A percentile compares a stretch with the other conserved stretches of the same genome.
These are phyloP conservation scores for Patagioenas fasciata DNA, from an alignment of 2,113 vertebrate genomes.

Conservation along the genomic window DNA sequence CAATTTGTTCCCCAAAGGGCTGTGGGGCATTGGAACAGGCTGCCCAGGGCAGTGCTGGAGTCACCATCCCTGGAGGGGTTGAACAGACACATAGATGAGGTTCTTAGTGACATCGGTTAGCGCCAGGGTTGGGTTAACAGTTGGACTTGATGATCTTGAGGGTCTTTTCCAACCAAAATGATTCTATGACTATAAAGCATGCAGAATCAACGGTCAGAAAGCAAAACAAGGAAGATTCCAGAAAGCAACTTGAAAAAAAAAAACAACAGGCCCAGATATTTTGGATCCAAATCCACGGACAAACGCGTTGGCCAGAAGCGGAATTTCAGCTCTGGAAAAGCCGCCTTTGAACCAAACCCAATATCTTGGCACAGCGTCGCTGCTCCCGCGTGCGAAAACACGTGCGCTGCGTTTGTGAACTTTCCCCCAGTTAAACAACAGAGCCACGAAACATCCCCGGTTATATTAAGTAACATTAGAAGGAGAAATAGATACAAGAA, in stretches of 20 bases:
- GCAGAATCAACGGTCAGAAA: neutral
- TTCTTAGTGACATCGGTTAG: no score
- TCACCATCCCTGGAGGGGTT: no score
- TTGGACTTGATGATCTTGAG: no score
- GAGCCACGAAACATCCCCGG: accelerated
- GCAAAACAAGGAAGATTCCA: neutral
- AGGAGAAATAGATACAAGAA: neutral
- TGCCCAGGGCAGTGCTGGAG: no score
- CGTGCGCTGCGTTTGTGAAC: neutral
- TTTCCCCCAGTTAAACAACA: neutral
- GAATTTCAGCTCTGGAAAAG: neutral
- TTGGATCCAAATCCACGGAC: accelerated
- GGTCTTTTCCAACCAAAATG: no score
- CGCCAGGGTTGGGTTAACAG: no score
- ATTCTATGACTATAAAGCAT: no score
- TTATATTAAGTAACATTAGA: neutral
- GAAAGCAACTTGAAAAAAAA: neutral
- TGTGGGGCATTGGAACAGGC: no score
- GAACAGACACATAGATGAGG: no score
- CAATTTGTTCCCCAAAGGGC: no score
- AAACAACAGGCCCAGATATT: neutral
- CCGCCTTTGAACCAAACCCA: neutral
- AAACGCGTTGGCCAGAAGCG: accelerated
- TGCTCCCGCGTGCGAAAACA: neutral
- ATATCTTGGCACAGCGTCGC: accelerated